Base-by-base conservation (phyloP, 2,797 vertebrate genomes). In the Gymnocypris eckloni region DNA sequence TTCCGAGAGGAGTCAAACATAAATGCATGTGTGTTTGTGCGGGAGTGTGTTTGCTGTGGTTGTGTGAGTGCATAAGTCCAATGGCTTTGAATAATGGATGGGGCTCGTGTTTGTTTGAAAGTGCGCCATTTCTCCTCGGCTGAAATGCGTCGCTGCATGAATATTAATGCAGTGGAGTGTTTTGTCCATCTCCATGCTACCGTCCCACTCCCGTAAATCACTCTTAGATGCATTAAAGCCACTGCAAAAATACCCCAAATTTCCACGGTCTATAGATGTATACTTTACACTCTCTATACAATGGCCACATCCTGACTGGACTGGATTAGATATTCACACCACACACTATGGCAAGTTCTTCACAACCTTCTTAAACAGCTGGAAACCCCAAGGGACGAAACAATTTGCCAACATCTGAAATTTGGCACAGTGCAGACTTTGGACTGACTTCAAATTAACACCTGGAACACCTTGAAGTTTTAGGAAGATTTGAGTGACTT, bases 11-110 rank as follows among this genome's bases (percentile, higher is more conserved):
- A 56, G 45, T 45, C 37, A 72, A 66, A 48, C 56, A 59, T 16
- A 28, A 64, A 67, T 66, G 45, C 43, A 67, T 50, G 50, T 61
- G 76, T 13, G 20, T 56, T n/a, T 79, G 67, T 64, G 77, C 41
- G 43, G 18, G 37, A 12, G 64, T 73, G 48, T 77, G 45, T 81
- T 52, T 81, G 70, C 54, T 81, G 54, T 54, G 33, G 69, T 64
- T 61, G 69, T 84, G 72, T 72, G 82, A 72, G 78, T 80, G 66
- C 80, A 71, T 77, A 45, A 82, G 67, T 84, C 79, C 85, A 45
- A 6, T 56, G 22, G 82, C 75, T 64, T 50, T 88, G 85, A 88
- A 88, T 88, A 88, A 88, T 86, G 73, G 76, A 88, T 84, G 52
- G 66, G 16, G 73, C 72, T 76, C 61, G 39, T 83, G 84, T 84